These are phyloP conservation scores for Dinocampus coccinellae DNA, from an alignment of 2,888 invertebrate genomes.

Conservation along the genomic window DNA sequence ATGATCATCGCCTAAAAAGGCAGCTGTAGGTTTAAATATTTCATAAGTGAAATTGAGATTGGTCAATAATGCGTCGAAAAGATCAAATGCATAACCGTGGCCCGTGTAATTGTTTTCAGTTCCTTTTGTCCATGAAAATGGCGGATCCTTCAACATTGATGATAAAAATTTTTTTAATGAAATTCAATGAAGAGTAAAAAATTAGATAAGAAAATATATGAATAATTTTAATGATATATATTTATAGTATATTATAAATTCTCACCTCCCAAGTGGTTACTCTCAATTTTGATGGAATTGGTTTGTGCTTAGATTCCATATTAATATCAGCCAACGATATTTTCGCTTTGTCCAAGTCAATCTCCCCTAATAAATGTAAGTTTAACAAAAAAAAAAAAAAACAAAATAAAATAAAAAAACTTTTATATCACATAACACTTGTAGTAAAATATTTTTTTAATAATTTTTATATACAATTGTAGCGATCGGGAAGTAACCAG, in stretches of 20 bases:
- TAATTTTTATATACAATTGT: slow-evolving; percentile 12
- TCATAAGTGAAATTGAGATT: slow-evolving; percentile 83
- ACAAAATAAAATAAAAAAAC: not conserved
- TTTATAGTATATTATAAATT: too few relatives aligned
- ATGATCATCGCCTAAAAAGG: slow-evolving; percentile 70
- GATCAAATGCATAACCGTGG: slow-evolving; percentile 79
- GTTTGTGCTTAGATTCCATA: not conserved
- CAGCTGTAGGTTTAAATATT: slow-evolving; percentile 74
- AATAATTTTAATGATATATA: too few relatives aligned
- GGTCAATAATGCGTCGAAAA: slow-evolving; percentile 77
- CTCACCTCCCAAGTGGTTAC: slow-evolving; percentile 50
- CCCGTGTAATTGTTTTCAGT: slow-evolving; percentile 75
- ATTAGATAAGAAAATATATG: not conserved
- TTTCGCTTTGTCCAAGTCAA: slow-evolving; percentile 15
- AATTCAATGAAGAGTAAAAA: slow-evolving; percentile 4
- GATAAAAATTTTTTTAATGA: not conserved
- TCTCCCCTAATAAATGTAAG: slow-evolving; percentile 15
- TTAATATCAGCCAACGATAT: slow-evolving; percentile 21
- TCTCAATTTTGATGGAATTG: slow-evolving; percentile 38
- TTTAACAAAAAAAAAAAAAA: not conserved
- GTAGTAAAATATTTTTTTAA: not conserved
- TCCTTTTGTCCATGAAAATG: slow-evolving; percentile 59
- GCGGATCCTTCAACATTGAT: slow-evolving; percentile 57
- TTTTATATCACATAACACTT: not conserved
- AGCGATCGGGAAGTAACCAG: slow-evolving; percentile 1